phyloP scores from a whole-genome alignment of 2,797 vertebrate genomes.

The Cuculus canorus region DNA sequence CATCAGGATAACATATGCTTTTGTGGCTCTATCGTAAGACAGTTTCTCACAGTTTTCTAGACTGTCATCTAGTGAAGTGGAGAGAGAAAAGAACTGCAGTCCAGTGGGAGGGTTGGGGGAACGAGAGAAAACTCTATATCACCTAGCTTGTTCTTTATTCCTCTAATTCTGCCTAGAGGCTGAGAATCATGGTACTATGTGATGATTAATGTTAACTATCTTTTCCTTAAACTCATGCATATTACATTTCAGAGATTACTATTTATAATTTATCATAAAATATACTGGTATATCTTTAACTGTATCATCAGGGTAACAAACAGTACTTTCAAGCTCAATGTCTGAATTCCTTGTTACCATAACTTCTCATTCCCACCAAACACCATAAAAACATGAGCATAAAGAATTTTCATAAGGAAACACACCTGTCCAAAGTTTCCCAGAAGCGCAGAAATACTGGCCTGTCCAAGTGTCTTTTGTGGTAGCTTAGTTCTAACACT shows the following conservation, averaged over 20 bases:
- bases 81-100: neutral
- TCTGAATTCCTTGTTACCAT: neutral
- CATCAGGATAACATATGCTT: neutral
- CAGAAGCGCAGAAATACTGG: slow-evolving; percentile 96
- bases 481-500: slow-evolving; percentile 96
- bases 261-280: neutral
- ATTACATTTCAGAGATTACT: neutral
- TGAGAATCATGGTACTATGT: neutral
- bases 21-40: neutral
- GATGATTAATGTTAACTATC: neutral
- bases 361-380: neutral
- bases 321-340: neutral
- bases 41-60: neutral
- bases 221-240: neutral
- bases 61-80: neutral
- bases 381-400: neutral
- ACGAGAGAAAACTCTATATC: neutral
- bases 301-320: neutral
- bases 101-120: neutral
- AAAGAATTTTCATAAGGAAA: neutral
- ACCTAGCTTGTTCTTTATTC: neutral
- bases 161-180: neutral
- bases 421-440: slow-evolving; percentile 97
- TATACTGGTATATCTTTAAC: neutral
- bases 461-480: slow-evolving; percentile 95